These are phyloP conservation scores for Acrocephalus scirpaceus DNA, from an alignment of 2,797 vertebrate species.

Conservation along the genomic window DNA sequence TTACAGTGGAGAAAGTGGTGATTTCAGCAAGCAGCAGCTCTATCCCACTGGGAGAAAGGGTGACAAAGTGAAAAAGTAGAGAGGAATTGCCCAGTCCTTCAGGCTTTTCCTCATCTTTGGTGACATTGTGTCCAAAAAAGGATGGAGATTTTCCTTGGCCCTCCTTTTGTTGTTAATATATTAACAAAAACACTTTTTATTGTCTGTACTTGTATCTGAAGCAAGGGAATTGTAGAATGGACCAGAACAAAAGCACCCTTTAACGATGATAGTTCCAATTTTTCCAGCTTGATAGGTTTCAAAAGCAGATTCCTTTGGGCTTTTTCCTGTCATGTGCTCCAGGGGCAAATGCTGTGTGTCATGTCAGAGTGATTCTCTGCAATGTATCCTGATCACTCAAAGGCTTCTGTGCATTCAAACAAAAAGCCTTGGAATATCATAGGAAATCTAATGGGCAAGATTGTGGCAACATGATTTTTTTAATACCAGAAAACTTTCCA, in stretches of 20 bases:
- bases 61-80: background rate
- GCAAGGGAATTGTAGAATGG: background rate
- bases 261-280: background rate
- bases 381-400: background rate
- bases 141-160: background rate
- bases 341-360: background rate
- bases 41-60: background rate
- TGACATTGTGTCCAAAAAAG: background rate
- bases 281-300: background rate
- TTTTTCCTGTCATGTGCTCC: background rate
- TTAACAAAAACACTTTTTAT: background rate
- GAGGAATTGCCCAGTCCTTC: background rate
- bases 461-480: constrained; percentile 5
- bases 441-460: background rate
- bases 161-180: background rate
- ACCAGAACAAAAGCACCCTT: background rate
- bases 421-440: background rate
- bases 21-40: background rate
- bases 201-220: background rate
- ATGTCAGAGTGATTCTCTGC: background rate
- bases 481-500: constrained; percentile 43
- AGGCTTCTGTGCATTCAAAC: background rate
- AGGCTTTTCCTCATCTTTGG: background rate
- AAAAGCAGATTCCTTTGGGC: background rate
- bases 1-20: background rate